Evolutionary conservation across 2,888 invertebrate species (phyloP).

Genomic region (Scrobipalpa costella): DNA sequence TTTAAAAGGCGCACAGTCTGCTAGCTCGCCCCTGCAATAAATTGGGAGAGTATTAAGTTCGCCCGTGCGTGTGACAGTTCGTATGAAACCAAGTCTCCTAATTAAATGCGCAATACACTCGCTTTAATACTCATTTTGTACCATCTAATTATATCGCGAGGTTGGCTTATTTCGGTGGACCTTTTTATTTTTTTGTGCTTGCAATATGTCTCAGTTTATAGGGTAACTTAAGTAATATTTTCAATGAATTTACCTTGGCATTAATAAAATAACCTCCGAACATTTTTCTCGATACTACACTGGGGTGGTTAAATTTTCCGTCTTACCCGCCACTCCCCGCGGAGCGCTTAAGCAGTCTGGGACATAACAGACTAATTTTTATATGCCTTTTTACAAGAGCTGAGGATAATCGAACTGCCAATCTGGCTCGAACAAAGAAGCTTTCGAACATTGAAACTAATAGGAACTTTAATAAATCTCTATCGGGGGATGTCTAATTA

Average conservation of each 20-base stretch:
- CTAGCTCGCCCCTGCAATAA: slow-evolving; percentile 16
- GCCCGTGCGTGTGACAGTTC: slow-evolving; percentile 19
- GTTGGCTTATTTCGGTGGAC: not conserved
- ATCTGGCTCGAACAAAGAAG: slow-evolving; percentile 68
- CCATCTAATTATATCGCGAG: not conserved
- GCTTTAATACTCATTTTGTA: not conserved
- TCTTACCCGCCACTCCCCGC: slow-evolving; percentile 55
- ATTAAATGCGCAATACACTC: not conserved
- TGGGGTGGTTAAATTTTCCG: slow-evolving; percentile 54
- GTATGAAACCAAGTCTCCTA: slow-evolving; percentile 3
- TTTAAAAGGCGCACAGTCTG: slow-evolving; percentile 19
- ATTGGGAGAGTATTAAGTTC: slow-evolving; percentile 18
- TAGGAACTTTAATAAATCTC: slow-evolving; percentile 58
- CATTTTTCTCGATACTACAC: slow-evolving; percentile 46
- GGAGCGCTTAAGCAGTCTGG: slow-evolving; percentile 73
- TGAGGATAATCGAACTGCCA: slow-evolving; percentile 78
- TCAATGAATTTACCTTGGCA: slow-evolving; percentile 11
- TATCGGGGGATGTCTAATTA: slow-evolving; percentile 26
- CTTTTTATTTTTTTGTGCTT: slow-evolving; percentile 9
- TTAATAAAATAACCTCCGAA: slow-evolving; percentile 36
- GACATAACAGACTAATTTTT: slow-evolving; percentile 74
- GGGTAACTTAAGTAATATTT: slow-evolving; percentile 11
- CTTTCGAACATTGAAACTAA: slow-evolving; percentile 51
- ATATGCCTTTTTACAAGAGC: slow-evolving; percentile 68
- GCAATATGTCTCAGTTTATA: slow-evolving; percentile 2